phyloP scores from a whole-genome alignment of 2,113 vertebrate species.

The Dicaeum eximium region DNA sequence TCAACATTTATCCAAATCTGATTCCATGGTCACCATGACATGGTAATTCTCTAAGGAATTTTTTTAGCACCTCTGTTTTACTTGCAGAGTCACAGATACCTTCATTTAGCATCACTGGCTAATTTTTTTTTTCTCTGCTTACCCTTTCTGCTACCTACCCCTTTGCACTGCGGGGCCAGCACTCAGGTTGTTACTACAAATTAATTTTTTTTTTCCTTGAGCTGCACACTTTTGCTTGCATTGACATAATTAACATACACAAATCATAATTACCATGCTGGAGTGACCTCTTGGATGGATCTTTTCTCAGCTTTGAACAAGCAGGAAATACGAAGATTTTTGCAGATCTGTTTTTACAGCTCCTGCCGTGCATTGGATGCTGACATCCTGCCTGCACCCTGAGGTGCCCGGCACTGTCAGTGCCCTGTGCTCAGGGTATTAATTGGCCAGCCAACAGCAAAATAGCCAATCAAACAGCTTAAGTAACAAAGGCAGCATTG shows the following conservation, averaged over 20 bases:
- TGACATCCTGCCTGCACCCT: neutral
- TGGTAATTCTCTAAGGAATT: neutral
- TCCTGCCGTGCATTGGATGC: neutral
- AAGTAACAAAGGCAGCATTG: conserved; percentile 60
- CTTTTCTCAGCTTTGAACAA: neutral
- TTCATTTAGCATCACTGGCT: neutral
- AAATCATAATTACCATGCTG: conserved; percentile 53
- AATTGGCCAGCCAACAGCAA: conserved; percentile 32
- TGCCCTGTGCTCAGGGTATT: conserved; percentile 48
- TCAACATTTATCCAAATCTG: neutral
- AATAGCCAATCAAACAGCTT: conserved; percentile 58
- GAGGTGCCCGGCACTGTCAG: conserved; percentile 7
- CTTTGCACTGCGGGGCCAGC: neutral
- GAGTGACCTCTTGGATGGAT: conserved; percentile 35
- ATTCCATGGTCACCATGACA: neutral
- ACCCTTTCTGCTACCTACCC: conserved; percentile 4
- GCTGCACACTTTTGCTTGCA: neutral
- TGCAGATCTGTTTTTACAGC: neutral
- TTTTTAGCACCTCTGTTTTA: neutral
- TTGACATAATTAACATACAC: conserved; percentile 60
- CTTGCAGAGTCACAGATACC: neutral
- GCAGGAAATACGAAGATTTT: neutral
- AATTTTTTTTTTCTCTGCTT: conserved; percentile 15
- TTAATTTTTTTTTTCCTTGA: neutral
- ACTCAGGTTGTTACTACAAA: conserved; percentile 39